Conservation (phyloP, 2,888 invertebrate species). For the Hyposoter dolosus region DNA sequence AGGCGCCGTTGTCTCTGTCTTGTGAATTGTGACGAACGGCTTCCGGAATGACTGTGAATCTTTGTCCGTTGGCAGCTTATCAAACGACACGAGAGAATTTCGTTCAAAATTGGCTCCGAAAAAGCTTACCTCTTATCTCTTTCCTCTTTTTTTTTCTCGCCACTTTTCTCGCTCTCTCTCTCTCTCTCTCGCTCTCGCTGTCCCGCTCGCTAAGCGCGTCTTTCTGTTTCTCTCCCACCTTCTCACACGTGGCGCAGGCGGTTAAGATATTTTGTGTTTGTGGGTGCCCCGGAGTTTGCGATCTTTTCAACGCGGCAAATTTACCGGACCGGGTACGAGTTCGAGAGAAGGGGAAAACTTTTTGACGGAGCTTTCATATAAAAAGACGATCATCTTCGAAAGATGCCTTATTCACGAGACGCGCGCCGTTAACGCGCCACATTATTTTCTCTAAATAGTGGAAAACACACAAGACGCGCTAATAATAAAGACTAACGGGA, state of each 20-base stretch:
- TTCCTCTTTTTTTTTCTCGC: background rate
- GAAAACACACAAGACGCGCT: slow-evolving; percentile 21
- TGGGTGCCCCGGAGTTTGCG: slow-evolving; percentile 40
- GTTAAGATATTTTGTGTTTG: slow-evolving; percentile 67
- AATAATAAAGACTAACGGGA: background rate
- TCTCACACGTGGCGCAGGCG: slow-evolving; percentile 42
- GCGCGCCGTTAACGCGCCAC: slow-evolving; percentile 70
- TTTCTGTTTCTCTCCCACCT: slow-evolving; percentile 19
- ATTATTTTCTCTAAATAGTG: slow-evolving; percentile 24
- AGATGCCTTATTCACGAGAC: slow-evolving; percentile 78
- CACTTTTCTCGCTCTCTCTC: background rate
- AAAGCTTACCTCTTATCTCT: slow-evolving; percentile 67
- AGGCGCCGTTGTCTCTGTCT: slow-evolving; percentile 65
- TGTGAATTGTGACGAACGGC: slow-evolving; percentile 73
- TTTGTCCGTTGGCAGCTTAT: slow-evolving; percentile 77
- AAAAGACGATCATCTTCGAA: slow-evolving; percentile 77
- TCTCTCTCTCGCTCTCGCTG: slow-evolving; percentile 6
- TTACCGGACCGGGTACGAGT: slow-evolving; percentile 38
- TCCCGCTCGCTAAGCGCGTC: slow-evolving; percentile 7
- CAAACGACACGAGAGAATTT: slow-evolving; percentile 72
- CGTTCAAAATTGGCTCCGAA: slow-evolving; percentile 77
- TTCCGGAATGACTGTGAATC: slow-evolving; percentile 75
- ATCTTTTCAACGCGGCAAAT: slow-evolving; percentile 52
- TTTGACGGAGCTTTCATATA: slow-evolving; percentile 77
- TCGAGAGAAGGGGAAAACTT: slow-evolving; percentile 56